Evolutionary conservation across 2,113 vertebrate species (phyloP), one percentile per base, ranked within the genome.

Genomic region (Bolborhynchus lineola): DNA sequence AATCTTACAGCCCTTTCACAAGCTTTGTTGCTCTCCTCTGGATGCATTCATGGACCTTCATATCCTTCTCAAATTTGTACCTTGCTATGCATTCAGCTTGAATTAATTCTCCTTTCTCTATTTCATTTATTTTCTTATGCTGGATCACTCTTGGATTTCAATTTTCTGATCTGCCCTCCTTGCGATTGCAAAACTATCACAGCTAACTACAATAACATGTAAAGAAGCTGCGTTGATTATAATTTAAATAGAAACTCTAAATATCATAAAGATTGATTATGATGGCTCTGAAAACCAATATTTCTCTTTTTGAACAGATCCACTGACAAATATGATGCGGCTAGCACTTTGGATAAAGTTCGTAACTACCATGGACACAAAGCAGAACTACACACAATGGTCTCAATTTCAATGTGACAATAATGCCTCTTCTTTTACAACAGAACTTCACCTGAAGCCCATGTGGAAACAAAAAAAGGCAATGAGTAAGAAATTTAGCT

Each of bases 351-450:
- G 24, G 47, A 55, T 52, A 9, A 76, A 52, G 53, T 69, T 88
- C n/a, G 75, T 29, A 53, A 35, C 25, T 55, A 26, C 24, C 6
- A 26, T 2, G 4, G 55, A 64, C 65, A 86, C 31, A 62, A 77
- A 46, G 25, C 42, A 63, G 19, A 81, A 53, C 31, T 21, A 62
- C 6, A 62, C 28, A 85, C n/a, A 90, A 82, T 25, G 5, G n/a
- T 63, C 71, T 91, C 96, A 89, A 94, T 90, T 95, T 94, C 92
- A 80, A 92, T 81, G 44, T 24, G 72, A 86, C 69, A 72, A 64
- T 35, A 80, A 46, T 41, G 74, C 71, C 50, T 68, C 41, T 86
- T 94, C 55, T 90, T 82, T 57, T 47, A 33, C 37, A 92, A 70
- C 16, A 76, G 33, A 77, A 49, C 28, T 94, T 90, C 76, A 94